A percentile compares a stretch with the other conserved stretches of the same genome.
Evolutionary conservation across 2,113 vertebrate species (phyloP).

Genomic region (Cyanoderma ruficeps): DNA sequence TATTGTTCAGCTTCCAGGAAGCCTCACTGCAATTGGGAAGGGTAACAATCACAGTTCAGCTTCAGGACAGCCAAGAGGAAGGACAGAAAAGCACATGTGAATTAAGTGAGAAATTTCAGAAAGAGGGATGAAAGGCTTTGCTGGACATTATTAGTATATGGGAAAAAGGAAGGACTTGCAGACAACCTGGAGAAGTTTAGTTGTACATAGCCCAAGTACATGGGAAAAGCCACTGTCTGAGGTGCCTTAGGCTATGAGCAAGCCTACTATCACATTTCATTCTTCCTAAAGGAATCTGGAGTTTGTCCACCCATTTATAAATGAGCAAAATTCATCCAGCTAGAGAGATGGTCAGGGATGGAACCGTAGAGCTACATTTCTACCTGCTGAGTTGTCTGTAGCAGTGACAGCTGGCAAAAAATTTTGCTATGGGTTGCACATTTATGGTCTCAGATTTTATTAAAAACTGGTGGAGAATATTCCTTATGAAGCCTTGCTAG

Average conservation of each 20-base stretch:
- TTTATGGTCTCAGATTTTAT: background rate
- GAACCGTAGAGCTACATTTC: fast-evolving
- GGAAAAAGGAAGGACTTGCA: background rate
- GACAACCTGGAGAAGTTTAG: background rate
- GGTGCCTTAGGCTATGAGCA: background rate
- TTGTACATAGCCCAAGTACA: background rate
- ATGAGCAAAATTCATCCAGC: background rate
- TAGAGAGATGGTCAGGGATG: background rate
- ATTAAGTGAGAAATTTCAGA: background rate
- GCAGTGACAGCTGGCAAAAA: background rate
- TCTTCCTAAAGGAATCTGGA: background rate
- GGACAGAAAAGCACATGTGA: background rate
- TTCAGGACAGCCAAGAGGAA: background rate
- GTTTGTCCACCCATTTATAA: background rate
- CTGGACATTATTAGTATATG: background rate
- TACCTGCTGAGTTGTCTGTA: background rate
- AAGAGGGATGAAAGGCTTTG: background rate
- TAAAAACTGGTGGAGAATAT: background rate
- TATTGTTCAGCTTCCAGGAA: background rate
- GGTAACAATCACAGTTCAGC: background rate
- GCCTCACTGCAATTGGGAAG: background rate
- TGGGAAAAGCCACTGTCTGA: background rate
- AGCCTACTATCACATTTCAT: background rate
- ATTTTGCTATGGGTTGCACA: background rate
- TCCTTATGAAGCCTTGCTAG: background rate